Base-by-base conservation (phyloP, 2,888 invertebrate species). In the Eristalis tenax region DNA sequence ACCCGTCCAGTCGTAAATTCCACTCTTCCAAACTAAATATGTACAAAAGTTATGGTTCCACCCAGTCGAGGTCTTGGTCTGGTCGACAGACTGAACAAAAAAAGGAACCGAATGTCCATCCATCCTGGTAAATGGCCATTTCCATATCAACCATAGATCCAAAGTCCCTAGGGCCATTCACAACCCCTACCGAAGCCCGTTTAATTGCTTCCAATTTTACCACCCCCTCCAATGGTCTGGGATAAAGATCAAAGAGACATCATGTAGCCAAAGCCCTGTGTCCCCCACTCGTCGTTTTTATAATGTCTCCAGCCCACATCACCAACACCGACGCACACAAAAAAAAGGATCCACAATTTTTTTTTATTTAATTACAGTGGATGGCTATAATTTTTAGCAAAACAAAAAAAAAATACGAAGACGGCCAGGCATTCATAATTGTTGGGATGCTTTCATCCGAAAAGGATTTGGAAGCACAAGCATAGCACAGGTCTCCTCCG, bases 121-220 rank as follows among this genome's bases (percentile, higher is more conserved):
- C 43, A 23, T 57, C 79, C 71, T 65, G 28, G 56, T 13, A 79
- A 79, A 65, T 79, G 65, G 71, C 73, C 35, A 66, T 59, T 68
- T 74, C 66, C 73, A 66, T 66, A 68, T 74, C 66, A 50, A 38
- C 61, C 50, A 50, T 22, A 68, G 50, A 63, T 35, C 75, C 81
- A 75, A 81, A 70, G 64, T 63, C 59, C 10, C 50, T 18, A 66
- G 73, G 26, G 22, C 13, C 28, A 50, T 80, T 80, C 57, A 65
- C 71, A 63, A 61, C 61, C 61, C 23, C 18, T 18, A 61, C 68
- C 50, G 68, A 56, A 80, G 80, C 35, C 38, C 61, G 57, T 81
- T 75, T 81, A 81, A 81, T 81, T 81, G 81, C 75, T 75, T 75
- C 40, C 75, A 81, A 59, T 71, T 80, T 74, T 8, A 8, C 63